phyloP scores from a whole-genome alignment of 2,113 vertebrate species.

The Colius striatus region DNA sequence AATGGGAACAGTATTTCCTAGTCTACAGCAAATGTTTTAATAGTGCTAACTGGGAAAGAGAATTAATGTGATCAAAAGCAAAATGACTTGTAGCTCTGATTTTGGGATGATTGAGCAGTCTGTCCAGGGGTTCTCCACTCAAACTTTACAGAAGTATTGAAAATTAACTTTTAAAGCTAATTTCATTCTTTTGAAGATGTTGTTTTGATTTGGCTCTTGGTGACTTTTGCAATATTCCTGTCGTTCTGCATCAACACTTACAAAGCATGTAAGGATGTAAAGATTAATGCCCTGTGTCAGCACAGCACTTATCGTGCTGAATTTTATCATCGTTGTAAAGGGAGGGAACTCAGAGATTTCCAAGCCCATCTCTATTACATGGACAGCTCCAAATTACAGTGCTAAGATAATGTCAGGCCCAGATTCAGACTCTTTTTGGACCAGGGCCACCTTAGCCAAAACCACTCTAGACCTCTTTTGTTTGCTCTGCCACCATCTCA shows the following conservation, averaged over 20 bases:
- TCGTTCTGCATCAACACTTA: not conserved
- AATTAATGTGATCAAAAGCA: fast-evolving
- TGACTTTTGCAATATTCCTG: not conserved
- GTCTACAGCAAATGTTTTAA: not conserved
- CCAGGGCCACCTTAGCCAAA: not conserved
- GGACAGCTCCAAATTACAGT: not conserved
- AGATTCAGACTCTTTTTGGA: not conserved
- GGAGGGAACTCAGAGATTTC: not conserved
- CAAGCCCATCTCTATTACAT: not conserved
- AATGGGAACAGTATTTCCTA: not conserved
- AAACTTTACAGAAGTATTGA: not conserved
- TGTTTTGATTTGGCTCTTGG: not conserved
- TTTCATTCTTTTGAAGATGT: not conserved
- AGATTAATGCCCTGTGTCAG: not conserved
- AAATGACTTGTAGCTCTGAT: fast-evolving
- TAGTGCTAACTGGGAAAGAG: not conserved
- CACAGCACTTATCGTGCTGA: not conserved
- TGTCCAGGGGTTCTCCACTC: not conserved
- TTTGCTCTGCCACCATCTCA: not conserved
- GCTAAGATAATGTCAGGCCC: not conserved
- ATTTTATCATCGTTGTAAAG: not conserved
- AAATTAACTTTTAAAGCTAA: not conserved
- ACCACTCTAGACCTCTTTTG: too few species aligned
- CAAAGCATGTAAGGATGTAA: not conserved
- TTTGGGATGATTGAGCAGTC: not conserved